These are phyloP conservation scores for Heloderma charlesbogerti DNA, from an alignment of 2,113 vertebrate genomes.

Conservation along the genomic window DNA sequence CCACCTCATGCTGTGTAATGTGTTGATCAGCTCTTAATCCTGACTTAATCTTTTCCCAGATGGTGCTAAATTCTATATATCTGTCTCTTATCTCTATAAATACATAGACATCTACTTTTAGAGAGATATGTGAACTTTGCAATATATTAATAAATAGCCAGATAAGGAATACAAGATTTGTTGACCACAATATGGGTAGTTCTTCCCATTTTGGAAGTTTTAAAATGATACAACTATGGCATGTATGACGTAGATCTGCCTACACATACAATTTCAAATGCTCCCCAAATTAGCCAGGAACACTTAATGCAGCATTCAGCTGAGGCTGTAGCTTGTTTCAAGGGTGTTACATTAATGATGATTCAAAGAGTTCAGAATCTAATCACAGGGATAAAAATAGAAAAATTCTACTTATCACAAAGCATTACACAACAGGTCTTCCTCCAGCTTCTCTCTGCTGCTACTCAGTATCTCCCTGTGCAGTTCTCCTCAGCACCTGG, in stretches of 20 bases:
- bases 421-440: constrained; percentile 61
- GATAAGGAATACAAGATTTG: constrained; percentile 25
- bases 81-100: constrained; percentile 33
- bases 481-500: background rate
- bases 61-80: background rate
- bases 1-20: background rate
- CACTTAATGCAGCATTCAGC: constrained; percentile 48
- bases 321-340: constrained; percentile 50
- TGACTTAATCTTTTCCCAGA: background rate
- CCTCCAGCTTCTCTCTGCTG: constrained; percentile 24
- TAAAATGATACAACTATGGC: constrained; percentile 16
- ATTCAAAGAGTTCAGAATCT: constrained; percentile 71
- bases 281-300: constrained; percentile 67
- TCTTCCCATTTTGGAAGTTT: constrained; percentile 36
- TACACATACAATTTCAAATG: constrained; percentile 50
- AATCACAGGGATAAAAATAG: constrained; percentile 70
- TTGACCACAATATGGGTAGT: constrained; percentile 41
- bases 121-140: constrained; percentile 22
- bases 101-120: constrained; percentile 51
- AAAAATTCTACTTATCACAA: constrained; percentile 49
- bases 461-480: background rate
- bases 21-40: background rate
- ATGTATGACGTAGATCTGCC: constrained; percentile 67
- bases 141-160: constrained; percentile 27
- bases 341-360: constrained; percentile 65